Evolutionary conservation across 2,113 vertebrate species (phyloP).

Genomic region (Nycticorax nycticorax): DNA sequence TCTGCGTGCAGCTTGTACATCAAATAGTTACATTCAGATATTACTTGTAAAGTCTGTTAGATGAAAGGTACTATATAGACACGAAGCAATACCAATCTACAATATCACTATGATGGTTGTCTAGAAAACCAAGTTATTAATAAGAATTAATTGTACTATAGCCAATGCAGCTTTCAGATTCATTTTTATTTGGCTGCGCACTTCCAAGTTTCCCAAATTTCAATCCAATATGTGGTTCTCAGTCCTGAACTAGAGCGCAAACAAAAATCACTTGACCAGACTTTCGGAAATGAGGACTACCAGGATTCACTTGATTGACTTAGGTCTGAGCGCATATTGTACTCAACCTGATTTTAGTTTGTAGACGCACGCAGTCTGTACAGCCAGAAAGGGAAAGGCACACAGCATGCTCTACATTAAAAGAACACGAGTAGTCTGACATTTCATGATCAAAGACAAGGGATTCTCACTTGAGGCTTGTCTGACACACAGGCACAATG

Average conservation of each 20-base stretch:
- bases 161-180: background rate
- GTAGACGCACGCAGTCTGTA: background rate
- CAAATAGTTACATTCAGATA: background rate
- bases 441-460: conserved; percentile 46
- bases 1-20: background rate
- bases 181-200: background rate
- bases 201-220: background rate
- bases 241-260: background rate
- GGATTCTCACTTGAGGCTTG: background rate
- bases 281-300: background rate
- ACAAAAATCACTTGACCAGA: background rate
- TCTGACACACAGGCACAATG: background rate
- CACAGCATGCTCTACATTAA: background rate
- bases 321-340: background rate
- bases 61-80: background rate
- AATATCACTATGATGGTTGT: background rate
- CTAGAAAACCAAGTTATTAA: background rate
- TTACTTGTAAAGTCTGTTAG: background rate
- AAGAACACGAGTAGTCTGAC: conserved; percentile 38
- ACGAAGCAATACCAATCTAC: background rate
- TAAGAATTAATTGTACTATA: background rate
- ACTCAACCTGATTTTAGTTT: background rate
- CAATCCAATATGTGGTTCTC: background rate
- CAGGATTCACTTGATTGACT: background rate
- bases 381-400: background rate